phyloP scores from a whole-genome alignment of 92 coral and sea anemone species.

The Montipora capitata region DNA sequence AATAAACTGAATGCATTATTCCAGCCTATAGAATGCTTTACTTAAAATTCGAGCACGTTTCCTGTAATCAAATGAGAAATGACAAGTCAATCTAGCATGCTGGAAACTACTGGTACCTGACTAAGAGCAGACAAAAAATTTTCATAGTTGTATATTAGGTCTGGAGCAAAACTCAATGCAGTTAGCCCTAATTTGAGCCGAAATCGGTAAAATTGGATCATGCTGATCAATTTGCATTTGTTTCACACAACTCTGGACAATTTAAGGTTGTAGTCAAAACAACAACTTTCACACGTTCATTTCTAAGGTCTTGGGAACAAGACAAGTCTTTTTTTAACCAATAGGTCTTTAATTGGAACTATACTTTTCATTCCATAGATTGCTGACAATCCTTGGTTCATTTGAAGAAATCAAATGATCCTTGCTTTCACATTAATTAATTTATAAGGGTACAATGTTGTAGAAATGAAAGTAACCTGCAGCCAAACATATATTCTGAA shows the following conservation, averaged over 20 bases:
- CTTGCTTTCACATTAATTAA: background rate
- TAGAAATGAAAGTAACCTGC: background rate
- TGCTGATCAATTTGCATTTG: background rate
- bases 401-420: background rate
- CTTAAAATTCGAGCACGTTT: too few relatives aligned
- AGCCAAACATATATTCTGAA: background rate
- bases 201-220: background rate
- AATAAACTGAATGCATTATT: too few relatives aligned
- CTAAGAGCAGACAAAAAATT: background rate
- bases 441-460: background rate
- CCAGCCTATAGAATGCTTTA: too few relatives aligned
- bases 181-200: background rate
- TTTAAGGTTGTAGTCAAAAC: too few relatives aligned
- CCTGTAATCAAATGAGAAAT: too few relatives aligned
- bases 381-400: background rate
- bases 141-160: background rate
- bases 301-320: too few relatives aligned
- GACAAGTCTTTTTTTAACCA: too few relatives aligned
- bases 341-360: too few relatives aligned
- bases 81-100: background rate
- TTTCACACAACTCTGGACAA: too few relatives aligned
- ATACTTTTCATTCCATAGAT: background rate
- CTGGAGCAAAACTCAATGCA: background rate
- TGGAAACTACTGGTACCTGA: slow-evolving; percentile 20
- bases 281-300: too few relatives aligned